Conservation (phyloP, 2,888 invertebrate genomes). For the Cephus pulcher region DNA sequence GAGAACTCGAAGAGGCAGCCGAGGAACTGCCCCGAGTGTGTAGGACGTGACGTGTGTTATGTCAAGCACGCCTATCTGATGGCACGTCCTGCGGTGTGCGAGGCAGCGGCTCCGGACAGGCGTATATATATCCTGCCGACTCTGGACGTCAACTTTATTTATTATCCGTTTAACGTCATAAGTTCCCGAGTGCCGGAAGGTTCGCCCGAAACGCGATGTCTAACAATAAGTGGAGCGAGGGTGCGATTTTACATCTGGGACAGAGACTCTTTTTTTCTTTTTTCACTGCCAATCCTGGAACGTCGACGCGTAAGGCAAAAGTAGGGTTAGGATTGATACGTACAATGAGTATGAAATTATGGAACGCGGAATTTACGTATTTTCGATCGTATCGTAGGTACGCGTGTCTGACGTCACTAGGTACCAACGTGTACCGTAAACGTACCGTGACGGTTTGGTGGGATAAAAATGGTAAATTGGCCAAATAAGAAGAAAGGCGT, state of each 20-base stretch:
- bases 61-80: slow-evolving; percentile 17
- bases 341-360: no score
- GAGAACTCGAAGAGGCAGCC: background rate
- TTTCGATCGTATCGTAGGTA: background rate
- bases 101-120: background rate
- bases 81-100: slow-evolving; percentile 8
- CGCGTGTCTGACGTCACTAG: background rate
- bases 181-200: slow-evolving; percentile 1
- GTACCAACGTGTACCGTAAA: background rate
- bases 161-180: slow-evolving; percentile 11
- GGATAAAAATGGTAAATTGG: background rate
- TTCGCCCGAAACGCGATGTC: background rate
- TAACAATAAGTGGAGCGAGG: background rate
- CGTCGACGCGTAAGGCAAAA: background rate
- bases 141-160: slow-evolving; percentile 8
- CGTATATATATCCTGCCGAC: background rate
- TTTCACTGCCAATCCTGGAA: no score
- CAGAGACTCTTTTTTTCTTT: background rate
- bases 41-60: slow-evolving; percentile 12
- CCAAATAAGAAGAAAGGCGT: background rate
- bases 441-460: background rate
- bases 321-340: background rate
- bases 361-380: no score
- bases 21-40: background rate
- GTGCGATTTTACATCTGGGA: background rate